Conservation (phyloP, 2,888 invertebrate species). For the Drosophila melanocephala region DNA sequence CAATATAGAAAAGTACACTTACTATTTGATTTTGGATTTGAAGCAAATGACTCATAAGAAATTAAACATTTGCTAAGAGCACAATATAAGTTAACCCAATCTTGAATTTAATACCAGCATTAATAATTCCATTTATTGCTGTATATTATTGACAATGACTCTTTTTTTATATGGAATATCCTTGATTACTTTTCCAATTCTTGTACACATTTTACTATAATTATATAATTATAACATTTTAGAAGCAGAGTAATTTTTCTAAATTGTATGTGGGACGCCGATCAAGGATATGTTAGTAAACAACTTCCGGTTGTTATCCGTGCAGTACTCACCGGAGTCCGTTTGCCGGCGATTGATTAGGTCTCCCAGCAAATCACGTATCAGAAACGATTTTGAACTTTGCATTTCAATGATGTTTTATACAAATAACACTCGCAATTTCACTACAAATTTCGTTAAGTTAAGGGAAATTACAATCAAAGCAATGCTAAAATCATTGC, state of each 20-base stretch:
- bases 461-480: neutral
- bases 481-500: constrained; percentile 19
- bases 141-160: neutral
- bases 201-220: neutral
- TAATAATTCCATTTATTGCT: neutral
- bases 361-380: constrained; percentile 93
- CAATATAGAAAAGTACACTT: neutral
- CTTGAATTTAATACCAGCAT: neutral
- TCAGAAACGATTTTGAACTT: constrained; percentile 92
- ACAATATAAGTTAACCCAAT: neutral
- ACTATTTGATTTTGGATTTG: neutral
- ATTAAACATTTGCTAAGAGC: neutral
- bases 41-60: neutral
- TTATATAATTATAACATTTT: neutral
- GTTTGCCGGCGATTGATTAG: constrained; percentile 84
- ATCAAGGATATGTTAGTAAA: neutral
- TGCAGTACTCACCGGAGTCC: constrained; percentile 86
- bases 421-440: neutral
- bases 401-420: constrained; percentile 81
- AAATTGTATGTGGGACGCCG: neutral
- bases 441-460: neutral
- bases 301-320: neutral
- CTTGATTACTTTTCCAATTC: neutral
- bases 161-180: neutral
- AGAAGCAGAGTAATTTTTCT: neutral